These are phyloP conservation scores for Peromyscus eremicus DNA, from an alignment of 2,797 vertebrate genomes.

Conservation along the genomic window DNA sequence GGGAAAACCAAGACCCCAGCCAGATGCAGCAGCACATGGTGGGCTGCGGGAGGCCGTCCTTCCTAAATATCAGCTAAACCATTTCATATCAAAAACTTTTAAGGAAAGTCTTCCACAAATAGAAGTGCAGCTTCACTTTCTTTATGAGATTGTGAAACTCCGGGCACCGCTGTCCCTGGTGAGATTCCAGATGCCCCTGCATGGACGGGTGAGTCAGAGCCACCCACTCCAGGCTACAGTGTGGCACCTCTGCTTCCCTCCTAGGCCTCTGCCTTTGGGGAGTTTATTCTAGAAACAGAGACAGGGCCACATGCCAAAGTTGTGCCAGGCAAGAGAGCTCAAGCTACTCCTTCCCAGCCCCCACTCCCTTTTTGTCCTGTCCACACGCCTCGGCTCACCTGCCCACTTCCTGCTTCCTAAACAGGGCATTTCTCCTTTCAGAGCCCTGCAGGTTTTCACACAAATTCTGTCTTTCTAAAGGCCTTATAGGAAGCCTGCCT, in stretches of 20 bases:
- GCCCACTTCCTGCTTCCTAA: neutral
- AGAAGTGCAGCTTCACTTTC: neutral
- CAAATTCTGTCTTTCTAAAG: neutral
- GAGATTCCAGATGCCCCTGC: neutral
- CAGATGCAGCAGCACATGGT: neutral
- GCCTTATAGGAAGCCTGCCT: constrained; percentile 24
- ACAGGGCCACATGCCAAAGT: neutral
- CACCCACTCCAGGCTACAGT: accelerated
- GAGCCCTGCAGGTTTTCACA: neutral
- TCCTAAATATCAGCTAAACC: constrained; percentile 71
- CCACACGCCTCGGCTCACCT: accelerated
- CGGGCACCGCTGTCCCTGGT: neutral
- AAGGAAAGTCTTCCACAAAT: constrained; percentile 8
- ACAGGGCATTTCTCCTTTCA: neutral
- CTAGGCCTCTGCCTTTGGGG: neutral
- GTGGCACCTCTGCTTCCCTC: neutral
- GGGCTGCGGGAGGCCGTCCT: neutral
- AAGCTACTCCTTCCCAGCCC: neutral
- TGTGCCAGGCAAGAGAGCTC: neutral
- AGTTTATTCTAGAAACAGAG: neutral
- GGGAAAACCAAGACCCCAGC: neutral
- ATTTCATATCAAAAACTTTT: constrained; percentile 49
- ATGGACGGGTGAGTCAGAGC: accelerated
- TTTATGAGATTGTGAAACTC: neutral
- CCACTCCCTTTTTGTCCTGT: too few species aligned